These are phyloP conservation scores for Ageneiosus marmoratus DNA, from an alignment of 2,113 vertebrate genomes.

Conservation along the genomic window DNA sequence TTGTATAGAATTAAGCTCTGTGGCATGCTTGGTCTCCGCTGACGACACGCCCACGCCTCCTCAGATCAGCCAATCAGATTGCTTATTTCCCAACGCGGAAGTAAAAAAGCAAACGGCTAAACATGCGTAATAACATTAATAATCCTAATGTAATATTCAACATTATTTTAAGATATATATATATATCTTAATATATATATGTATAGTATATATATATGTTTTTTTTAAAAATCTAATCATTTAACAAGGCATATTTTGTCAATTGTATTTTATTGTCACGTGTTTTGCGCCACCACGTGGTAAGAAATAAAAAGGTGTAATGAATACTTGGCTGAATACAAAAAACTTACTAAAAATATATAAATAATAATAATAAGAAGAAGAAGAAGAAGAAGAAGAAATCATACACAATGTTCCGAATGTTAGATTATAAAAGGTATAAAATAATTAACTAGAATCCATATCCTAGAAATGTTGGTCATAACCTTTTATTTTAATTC, in stretches of 20 bases:
- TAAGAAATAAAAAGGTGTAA: neutral
- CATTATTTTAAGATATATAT: neutral
- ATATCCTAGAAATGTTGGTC: neutral
- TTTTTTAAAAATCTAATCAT: too few species aligned
- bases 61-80: slow-evolving; percentile 14
- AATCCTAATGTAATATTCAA: neutral
- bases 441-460: neutral
- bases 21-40: neutral
- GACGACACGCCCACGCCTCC: slow-evolving; percentile 11
- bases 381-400: neutral
- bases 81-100: neutral
- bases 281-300: neutral
- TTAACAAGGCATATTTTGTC: too few species aligned
- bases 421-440: neutral
- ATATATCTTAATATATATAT: too few species aligned
- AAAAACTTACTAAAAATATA: too few species aligned
- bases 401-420: too few species aligned
- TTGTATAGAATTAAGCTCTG: neutral
- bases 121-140: neutral
- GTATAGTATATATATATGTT: too few species aligned
- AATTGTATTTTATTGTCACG: neutral
- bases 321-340: too few species aligned
- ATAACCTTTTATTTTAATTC: neutral
- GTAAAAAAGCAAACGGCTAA: neutral
- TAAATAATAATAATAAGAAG: neutral